Evolutionary conservation across 1,140 invertebrate genomes (phyloP), one percentile per base, ranked within the genome.

Genomic region (Venturia canescens): DNA sequence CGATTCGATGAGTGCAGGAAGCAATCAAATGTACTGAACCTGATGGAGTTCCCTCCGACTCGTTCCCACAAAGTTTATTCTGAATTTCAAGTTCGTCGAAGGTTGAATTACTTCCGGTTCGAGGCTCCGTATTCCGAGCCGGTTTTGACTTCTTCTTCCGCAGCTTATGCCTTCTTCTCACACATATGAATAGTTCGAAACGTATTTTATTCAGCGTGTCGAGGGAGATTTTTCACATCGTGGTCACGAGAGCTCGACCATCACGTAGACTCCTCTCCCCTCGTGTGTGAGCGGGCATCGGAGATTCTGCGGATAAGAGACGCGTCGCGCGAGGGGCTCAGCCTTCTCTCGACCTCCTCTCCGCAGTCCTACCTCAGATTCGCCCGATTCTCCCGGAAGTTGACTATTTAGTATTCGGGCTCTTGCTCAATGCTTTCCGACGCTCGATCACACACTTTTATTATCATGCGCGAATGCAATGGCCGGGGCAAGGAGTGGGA

Each of bases 321-420:
- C 60, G 60, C 34, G 48, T 11, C 34, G n/a, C n/a, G n/a, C n/a
- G 34, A 34, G 34, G 18, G 66, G 26, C 53, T 44, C 13, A 11
- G 38, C 5, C 38, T 44, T 11, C 7, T 44, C 38, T 44, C 38
- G 11, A 44, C 38, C 7, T 44, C 38, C 38, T 11, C 5, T 44
- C 38, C 1, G 18, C n/a, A 26, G 11, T 27, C 60, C 23, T 63
- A 48, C 34, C 34, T 72, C 23, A n/a, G 44, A 70, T 80, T 48
- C 15, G 29, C 16, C 67, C 38, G 34, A 26, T 71, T 48, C 26
- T 63, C 48, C 67, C 80, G 80, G 80, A 82, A 82, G 80, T 78
- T 63, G 38, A 74, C 66, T 81, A 77, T 72, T 82, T 82, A 82
- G 69, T 82, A 82, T 82, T 82, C 80, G 69, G 70, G 5, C 31